Evolutionary conservation across 2,888 invertebrate species (phyloP), one percentile per base, ranked within the genome.

Genomic region (Drosophila paranaensis): DNA sequence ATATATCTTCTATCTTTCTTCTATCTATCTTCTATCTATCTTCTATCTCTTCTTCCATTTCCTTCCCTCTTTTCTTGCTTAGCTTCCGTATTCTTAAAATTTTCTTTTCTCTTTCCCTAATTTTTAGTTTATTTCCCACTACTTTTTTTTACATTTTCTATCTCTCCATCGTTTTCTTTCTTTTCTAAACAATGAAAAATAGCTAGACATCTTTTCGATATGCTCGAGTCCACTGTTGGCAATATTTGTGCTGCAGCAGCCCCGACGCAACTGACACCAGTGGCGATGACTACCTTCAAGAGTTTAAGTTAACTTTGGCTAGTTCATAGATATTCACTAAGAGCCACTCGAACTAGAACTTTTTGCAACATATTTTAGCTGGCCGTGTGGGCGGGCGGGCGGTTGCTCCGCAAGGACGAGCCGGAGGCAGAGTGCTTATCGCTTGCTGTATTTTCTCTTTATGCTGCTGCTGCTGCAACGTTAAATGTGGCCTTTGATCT

Each of bases 391-490:
- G 39, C 43, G 54, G 27, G 27, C 6, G 69, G 11, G 39, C 48
- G 56, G 69, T 11, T 6, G 27, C 27, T 27, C 27, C 25, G 14
- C 60, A 43, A 61, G 35, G 30, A 46, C 16, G 40, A 48, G 37
- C 67, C 39, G 55, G 30, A 55, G 77, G 56, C 69, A 69, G 65
- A 77, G 77, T 72, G 77, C 86, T 85, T 83, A 85, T 83, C 86
- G 82, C 65, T 58, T 45, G 69, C 50, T 62, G 56, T 60, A n/a
- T 55, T 54, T 16, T 16, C 10, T n/a, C n/a, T 53, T 60, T 60
- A 20, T 20, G 20, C 20, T 20, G 20, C 20, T 68, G 8, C 37
- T 57, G n/a, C 35, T 20, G 50, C 8, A 51, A 27, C 46, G 75
- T 57, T 66, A 58, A 71, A 63, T 71, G 60, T 56, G 51, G 66